Evolutionary conservation across 2,113 vertebrate genomes (phyloP), one percentile per base, ranked within the genome.

Genomic region (Melozone crissalis): DNA sequence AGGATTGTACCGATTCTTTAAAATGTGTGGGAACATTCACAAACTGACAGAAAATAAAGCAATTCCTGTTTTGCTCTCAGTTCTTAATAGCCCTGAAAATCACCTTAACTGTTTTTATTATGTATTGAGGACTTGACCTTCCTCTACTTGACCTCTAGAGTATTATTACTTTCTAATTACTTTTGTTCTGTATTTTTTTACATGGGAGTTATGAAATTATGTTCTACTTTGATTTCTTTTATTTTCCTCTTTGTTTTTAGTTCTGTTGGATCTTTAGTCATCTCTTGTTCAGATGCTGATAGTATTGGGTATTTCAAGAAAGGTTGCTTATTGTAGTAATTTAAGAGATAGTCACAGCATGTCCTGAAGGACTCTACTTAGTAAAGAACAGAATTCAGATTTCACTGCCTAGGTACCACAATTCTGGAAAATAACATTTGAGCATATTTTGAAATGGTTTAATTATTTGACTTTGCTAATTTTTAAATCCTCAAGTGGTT

Each of bases 201-300:
- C 6, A 37, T 23, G 9, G 10, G 30, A 61, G 4, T 59, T 59
- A 39, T 14, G 35, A 81, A 90, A 58, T 0, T 0, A 33, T 39
- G 2, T 71, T 71, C 35, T 51, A 30, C 16, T 71, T 73, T 20
- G 3, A 10, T 59, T 55, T 43, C 0, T 41, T 43, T 72, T 55
- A 30, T 33, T 37, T 84, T 57, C 21, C 7, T 57, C 31, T 7
- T 4, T 18, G 10, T 58, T 44, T 23, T 28, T 19, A 13, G 21
- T 75, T 93, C 49, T 67, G 2, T 46, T 52, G 62, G 13, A 47
- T 58, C 9, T 90, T 73, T 49, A 86, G 24, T 63, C 57, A 71
- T 71, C n/a, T 66, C 18, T 71, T 74, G 13, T 26, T 84, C 14
- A 14, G 51, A 44, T 28, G 7, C 6, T 76, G 52, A n/a, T 49